phyloP scores from a whole-genome alignment of 2,113 vertebrate species.

The Salvelinus sp. region DNA sequence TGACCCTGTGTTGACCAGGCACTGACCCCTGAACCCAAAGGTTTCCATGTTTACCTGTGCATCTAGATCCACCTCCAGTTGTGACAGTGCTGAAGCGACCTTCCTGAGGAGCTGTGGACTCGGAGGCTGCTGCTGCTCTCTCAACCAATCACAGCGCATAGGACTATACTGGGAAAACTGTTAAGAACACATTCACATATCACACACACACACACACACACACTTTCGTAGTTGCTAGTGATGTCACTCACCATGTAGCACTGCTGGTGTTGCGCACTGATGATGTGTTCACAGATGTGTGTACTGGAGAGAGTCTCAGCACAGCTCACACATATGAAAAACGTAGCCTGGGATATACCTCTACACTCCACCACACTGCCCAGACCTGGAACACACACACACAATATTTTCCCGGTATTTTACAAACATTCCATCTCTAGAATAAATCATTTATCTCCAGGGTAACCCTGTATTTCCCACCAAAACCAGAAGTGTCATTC shows the following conservation, averaged over 20 bases:
- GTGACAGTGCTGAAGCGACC: neutral
- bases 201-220: neutral
- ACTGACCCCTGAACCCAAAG: neutral
- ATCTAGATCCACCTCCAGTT: neutral
- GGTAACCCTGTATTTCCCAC: too few relatives aligned
- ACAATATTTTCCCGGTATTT: too few relatives aligned
- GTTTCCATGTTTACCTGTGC: neutral
- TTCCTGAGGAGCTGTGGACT: neutral
- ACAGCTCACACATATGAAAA: slow-evolving; percentile 65
- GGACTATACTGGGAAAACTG: neutral
- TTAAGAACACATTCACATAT: neutral
- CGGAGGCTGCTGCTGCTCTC: neutral
- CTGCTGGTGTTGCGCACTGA: slow-evolving; percentile 22
- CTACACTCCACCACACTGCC: slow-evolving; percentile 52
- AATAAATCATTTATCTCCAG: too few relatives aligned
- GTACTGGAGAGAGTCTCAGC: neutral
- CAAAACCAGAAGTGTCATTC: too few relatives aligned
- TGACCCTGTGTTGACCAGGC: too few relatives aligned
- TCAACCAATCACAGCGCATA: neutral
- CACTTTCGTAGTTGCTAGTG: neutral
- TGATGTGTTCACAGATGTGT: slow-evolving; percentile 45
- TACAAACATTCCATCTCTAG: too few relatives aligned
- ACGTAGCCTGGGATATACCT: neutral
- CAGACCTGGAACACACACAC: slow-evolving; percentile 40
- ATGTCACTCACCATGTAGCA: slow-evolving; percentile 41